Conservation (phyloP, 2,888 invertebrate species). For the Chironomus riparius region DNA sequence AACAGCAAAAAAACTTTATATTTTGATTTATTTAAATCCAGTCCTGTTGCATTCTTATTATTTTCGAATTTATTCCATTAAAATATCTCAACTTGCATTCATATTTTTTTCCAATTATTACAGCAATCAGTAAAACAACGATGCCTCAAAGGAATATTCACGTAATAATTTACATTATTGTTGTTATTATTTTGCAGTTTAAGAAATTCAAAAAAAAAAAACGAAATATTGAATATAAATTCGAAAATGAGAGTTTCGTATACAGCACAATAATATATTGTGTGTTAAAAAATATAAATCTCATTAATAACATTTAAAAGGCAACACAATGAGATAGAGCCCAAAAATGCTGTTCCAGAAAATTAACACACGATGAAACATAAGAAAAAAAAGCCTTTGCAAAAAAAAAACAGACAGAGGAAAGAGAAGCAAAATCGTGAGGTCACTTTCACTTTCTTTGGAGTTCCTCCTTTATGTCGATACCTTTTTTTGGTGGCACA, state of each 20-base stretch:
- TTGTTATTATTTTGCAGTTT: too few relatives aligned
- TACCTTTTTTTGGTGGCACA: neutral
- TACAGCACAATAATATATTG: neutral
- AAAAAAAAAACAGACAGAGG: neutral
- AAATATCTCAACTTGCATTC: neutral
- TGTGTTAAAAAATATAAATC: neutral
- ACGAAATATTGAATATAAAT: neutral
- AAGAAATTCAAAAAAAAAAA: too few relatives aligned
- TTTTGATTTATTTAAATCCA: too few relatives aligned
- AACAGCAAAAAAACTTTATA: too few relatives aligned
- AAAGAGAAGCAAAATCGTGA: neutral
- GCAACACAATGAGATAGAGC: neutral
- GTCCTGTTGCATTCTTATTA: too few relatives aligned
- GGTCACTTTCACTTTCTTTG: slow-evolving; percentile 24
- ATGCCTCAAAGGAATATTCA: neutral
- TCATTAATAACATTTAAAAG: neutral
- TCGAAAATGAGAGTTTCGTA: neutral
- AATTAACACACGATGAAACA: neutral
- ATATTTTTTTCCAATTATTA: neutral
- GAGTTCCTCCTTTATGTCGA: neutral
- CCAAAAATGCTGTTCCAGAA: neutral
- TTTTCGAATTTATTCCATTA: neutral
- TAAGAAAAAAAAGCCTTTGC: neutral
- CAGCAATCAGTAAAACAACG: neutral
- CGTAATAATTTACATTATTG: neutral